phyloP scores from a whole-genome alignment of 2,113 vertebrate genomes.

The Hemiscyllium ocellatum region DNA sequence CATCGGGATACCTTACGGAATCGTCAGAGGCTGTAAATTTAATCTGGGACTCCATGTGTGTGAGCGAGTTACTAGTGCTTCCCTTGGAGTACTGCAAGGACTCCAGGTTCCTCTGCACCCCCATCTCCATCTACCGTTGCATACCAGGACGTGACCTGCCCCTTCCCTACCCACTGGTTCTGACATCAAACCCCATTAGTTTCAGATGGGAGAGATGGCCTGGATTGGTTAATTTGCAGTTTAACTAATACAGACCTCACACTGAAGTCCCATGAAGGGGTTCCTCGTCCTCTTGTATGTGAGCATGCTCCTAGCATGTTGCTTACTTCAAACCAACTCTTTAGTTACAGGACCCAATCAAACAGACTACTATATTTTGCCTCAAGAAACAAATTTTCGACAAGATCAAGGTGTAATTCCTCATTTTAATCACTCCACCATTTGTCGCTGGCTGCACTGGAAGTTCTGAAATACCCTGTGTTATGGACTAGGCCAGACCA shows the following conservation, averaged over 20 bases:
- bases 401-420: not conserved
- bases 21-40: not conserved
- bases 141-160: not conserved
- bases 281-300: not conserved
- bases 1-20: not conserved
- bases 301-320: not conserved
- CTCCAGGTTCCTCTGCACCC: not conserved
- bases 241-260: too few relatives aligned
- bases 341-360: not conserved
- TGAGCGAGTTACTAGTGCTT: not conserved
- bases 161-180: not conserved
- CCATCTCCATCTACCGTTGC: not conserved
- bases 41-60: not conserved
- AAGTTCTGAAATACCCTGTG: not conserved
- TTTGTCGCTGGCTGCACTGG: not conserved
- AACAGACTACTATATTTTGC: not conserved
- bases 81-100: not conserved
- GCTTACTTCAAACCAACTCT: not conserved
- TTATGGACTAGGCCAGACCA: too few relatives aligned
- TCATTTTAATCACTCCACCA: too few relatives aligned
- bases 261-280: not conserved
- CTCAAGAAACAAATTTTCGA: not conserved
- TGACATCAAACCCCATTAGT: too few relatives aligned
- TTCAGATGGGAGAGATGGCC: too few relatives aligned
- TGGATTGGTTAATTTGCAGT: too few relatives aligned